These are phyloP conservation scores for Indicator indicator DNA, from an alignment of 2,113 vertebrate species.

Conservation along the genomic window DNA sequence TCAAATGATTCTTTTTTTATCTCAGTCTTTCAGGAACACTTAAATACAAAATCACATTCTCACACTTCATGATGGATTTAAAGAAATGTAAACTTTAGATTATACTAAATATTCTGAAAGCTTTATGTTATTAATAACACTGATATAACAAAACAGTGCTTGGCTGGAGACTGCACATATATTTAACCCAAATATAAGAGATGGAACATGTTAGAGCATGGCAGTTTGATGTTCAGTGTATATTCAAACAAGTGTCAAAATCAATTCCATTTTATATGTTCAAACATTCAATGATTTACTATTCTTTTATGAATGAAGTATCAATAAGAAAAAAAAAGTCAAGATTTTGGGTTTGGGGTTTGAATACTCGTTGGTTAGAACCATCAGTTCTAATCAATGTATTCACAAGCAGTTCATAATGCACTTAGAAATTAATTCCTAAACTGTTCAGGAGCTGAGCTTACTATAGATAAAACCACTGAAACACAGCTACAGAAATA, in stretches of 20 bases:
- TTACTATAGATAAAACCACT: not conserved
- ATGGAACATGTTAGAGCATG: not conserved
- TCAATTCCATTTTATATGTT: not conserved
- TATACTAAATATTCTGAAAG: conserved; percentile 51
- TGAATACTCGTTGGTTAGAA: not conserved
- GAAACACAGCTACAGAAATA: not conserved
- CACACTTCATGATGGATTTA: not conserved
- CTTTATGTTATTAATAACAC: conserved; percentile 57
- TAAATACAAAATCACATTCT: not conserved
- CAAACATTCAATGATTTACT: not conserved
- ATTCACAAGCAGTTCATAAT: not conserved
- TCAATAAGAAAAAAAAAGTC: not conserved
- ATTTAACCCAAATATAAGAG: conserved; percentile 21
- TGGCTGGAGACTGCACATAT: not conserved
- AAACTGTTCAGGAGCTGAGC: not conserved
- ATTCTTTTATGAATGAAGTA: not conserved
- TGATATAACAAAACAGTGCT: conserved; percentile 40
- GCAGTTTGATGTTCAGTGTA: not conserved
- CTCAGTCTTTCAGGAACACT: not conserved
- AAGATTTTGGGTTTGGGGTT: not conserved
- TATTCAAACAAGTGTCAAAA: not conserved
- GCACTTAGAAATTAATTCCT: not conserved
- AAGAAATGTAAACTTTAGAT: conserved; percentile 12
- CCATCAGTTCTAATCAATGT: fast-evolving
- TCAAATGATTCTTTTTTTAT: not conserved